Base-by-base conservation (phyloP, 2,888 invertebrate species). In the Nezara viridula region DNA sequence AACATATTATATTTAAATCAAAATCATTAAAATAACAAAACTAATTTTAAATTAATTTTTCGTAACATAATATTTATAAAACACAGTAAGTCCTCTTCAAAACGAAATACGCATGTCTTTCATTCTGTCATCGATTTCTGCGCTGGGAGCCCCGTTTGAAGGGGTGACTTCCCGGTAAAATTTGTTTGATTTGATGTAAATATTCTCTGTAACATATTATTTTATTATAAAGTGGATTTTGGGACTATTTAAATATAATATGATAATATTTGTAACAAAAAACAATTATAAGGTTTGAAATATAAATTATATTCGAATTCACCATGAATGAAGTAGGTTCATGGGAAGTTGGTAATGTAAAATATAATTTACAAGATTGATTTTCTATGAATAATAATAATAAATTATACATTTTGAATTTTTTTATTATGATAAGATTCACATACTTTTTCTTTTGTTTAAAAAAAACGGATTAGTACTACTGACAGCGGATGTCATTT, bases 121-220 rank as follows among this genome's bases (percentile, higher is more conserved):
- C 16, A 89, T 85, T 89, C n/a, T 27, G 44, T 86, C 91, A 91
- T 91, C 90, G 91, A 91, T 91, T 91, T 90, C 90, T 91, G 90
- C 90, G 90, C 90, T 73, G 40, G 81, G n/a, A 6, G 12, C 21
- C 1, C 9, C 6, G 1, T 73, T 73, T 37, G 66, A 27, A 37
- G 16, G 66, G 37, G 37, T 32, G 32, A 37, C 37, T 81, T 81
- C 81, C 81, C 81, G 81, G 81, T 44, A 40, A 44, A 47, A 81
- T 81, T 81, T 44, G 44, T 47, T 81, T 81, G n/a, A n/a, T n/a
- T 19, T 44, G 81, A 37, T 37, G 6, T 6, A 37, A 19, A 10
- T 7, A 3, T 60, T 7, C 44, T 44, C 44, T 7, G 44, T 44
- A 10, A 44, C 44, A 37, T 27, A 73, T 37, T 37, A 9, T 19